A percentile compares a stretch with the other conserved stretches of the same genome.
phyloP scores from a whole-genome alignment of 2,888 invertebrate species.

The Tubiluchus corallicola region DNA sequence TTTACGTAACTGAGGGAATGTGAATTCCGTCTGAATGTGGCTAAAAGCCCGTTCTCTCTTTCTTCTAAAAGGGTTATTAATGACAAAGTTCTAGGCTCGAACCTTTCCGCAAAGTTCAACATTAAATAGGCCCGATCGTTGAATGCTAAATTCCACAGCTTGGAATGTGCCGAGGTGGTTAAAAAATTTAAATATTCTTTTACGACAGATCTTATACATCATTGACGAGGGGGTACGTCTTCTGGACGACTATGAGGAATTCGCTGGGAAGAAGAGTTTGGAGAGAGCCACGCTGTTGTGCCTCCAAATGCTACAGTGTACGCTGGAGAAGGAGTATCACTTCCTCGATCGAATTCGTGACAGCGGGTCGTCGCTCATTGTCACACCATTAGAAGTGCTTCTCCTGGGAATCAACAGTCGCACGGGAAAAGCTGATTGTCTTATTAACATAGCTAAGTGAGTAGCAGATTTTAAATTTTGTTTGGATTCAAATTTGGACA shows the following conservation, averaged over 20 bases:
- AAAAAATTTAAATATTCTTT: too few relatives aligned
- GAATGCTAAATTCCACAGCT: too few relatives aligned
- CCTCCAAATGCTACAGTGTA: slow-evolving; percentile 52
- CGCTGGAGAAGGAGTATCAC: slow-evolving; percentile 48
- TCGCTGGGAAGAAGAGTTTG: slow-evolving; percentile 39
- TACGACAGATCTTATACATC: slow-evolving; percentile 24
- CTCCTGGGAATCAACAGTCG: slow-evolving; percentile 56
- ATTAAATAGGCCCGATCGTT: too few relatives aligned
- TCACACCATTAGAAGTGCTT: slow-evolving; percentile 59
- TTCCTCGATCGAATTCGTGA: slow-evolving; percentile 47
- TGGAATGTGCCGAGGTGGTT: too few relatives aligned
- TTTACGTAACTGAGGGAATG: too few relatives aligned
- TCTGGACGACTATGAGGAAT: slow-evolving; percentile 47
- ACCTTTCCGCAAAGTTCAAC: too few relatives aligned
- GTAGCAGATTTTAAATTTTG: too few relatives aligned
- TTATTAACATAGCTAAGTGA: slow-evolving; percentile 50
- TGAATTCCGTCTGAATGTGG: too few relatives aligned
- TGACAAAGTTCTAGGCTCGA: too few relatives aligned
- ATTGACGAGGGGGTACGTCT: slow-evolving; percentile 50
- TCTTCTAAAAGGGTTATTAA: too few relatives aligned
- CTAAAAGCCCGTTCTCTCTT: too few relatives aligned
- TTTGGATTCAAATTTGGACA: neutral
- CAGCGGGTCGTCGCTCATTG: slow-evolving; percentile 33
- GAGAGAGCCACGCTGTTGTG: slow-evolving; percentile 50
- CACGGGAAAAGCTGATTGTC: slow-evolving; percentile 55